A percentile compares a stretch with the other conserved stretches of the same genome.
phyloP scores from a whole-genome alignment of 2,888 invertebrate species.

The Microctonus aethiopoides region DNA sequence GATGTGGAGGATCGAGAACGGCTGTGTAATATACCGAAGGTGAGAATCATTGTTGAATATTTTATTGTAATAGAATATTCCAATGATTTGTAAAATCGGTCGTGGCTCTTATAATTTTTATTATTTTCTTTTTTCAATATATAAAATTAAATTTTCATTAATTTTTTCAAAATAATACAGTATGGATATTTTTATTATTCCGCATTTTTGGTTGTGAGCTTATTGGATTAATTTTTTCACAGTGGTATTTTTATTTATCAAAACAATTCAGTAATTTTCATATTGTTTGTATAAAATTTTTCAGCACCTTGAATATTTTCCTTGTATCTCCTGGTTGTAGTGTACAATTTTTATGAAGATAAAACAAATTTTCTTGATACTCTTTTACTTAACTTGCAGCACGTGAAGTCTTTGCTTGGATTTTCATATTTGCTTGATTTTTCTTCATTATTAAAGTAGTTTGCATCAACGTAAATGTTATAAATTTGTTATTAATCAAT shows the following conservation, averaged over 20 bases:
- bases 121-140: background rate
- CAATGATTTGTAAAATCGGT: conserved; percentile 19
- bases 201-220: conserved; percentile 27
- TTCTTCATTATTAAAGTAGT: background rate
- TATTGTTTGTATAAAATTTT: background rate
- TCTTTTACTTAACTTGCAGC: background rate
- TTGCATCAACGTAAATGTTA: background rate
- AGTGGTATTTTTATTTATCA: background rate
- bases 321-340: background rate
- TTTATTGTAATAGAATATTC: conserved; percentile 2
- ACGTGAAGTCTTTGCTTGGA: conserved; percentile 13
- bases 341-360: background rate
- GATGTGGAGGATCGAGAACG: conserved; percentile 67
- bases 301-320: background rate
- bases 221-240: background rate
- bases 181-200: background rate
- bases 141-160: background rate
- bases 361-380: background rate
- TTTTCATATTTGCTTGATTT: background rate
- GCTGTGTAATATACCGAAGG: conserved; percentile 67
- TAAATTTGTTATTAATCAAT: conserved; percentile 18
- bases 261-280: background rate
- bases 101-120: background rate
- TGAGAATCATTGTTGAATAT: conserved; percentile 49
- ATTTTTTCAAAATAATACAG: background rate